phyloP scores from a whole-genome alignment of 2,113 vertebrate species.

The Daboia siamensis region DNA sequence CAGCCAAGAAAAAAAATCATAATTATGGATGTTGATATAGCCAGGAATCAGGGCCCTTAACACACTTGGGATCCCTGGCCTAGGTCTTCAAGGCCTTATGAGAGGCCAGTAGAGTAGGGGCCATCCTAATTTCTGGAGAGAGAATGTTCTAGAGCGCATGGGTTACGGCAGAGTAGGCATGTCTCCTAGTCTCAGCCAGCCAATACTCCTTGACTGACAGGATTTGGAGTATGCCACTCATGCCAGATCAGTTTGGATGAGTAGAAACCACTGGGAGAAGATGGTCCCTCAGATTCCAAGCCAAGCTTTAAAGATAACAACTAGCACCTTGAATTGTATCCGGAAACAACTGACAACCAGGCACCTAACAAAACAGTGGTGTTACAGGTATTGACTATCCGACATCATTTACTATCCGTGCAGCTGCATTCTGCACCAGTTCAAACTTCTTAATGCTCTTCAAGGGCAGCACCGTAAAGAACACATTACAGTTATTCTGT shows the following conservation, averaged over 20 bases:
- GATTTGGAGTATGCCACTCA: background rate
- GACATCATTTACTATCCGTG: background rate
- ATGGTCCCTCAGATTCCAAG: background rate
- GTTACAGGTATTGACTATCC: background rate
- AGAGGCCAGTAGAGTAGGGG: background rate
- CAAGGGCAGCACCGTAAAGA: background rate
- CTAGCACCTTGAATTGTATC: background rate
- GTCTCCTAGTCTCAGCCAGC: background rate
- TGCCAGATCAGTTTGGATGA: background rate
- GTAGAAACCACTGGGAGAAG: background rate
- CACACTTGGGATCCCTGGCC: background rate
- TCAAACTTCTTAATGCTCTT: too few species aligned
- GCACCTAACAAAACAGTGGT: background rate
- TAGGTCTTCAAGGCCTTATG: background rate
- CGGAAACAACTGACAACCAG: background rate
- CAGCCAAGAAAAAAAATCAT: background rate
- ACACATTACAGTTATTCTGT: background rate
- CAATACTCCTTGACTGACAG: background rate
- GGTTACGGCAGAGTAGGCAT: background rate
- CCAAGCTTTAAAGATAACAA: background rate
- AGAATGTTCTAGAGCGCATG: background rate
- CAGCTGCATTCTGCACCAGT: background rate
- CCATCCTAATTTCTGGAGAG: background rate
- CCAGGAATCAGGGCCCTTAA: background rate
- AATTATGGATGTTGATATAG: background rate